Evolutionary conservation across 2,797 vertebrate genomes (phyloP).

Genomic region (Cynodonichthys magdalenae): DNA sequence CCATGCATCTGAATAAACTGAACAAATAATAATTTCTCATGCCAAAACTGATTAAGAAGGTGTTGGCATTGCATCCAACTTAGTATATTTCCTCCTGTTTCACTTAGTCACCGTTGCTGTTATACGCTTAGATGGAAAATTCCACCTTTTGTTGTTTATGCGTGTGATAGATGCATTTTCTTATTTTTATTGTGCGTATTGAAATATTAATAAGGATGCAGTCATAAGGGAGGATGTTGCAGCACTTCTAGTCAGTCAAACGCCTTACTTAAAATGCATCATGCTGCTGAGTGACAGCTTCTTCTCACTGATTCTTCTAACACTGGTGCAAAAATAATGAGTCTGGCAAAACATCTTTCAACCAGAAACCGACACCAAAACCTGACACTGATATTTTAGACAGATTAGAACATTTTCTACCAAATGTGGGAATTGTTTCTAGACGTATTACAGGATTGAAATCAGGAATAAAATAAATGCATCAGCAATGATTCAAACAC

Average conservation of each 20-base stretch:
- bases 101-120: constrained; percentile 13
- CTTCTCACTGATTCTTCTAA: constrained; percentile 8
- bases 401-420: not conserved
- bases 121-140: constrained; percentile 27
- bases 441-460: constrained; percentile 4
- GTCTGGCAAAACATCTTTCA: constrained; percentile 27
- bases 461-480: not conserved
- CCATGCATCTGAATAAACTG: constrained; percentile 63
- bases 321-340: constrained; percentile 37
- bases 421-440: not conserved
- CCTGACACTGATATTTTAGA: constrained; percentile 1
- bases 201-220: constrained; percentile 10
- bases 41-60: constrained; percentile 63
- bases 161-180: constrained; percentile 1
- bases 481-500: no score
- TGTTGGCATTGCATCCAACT: constrained; percentile 38
- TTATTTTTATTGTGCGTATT: constrained; percentile 19
- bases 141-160: constrained; percentile 20
- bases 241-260: constrained; percentile 10
- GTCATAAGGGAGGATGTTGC: constrained; percentile 17
- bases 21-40: constrained; percentile 60
- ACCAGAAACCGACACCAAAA: not conserved
- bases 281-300: constrained; percentile 27
- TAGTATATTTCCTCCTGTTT: constrained; percentile 18
- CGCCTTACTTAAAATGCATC: constrained; percentile 31